A percentile compares a stretch with the other conserved stretches of the same genome.
Conservation (phyloP, 2,797 vertebrate species). For the Anguilla anguilla region DNA sequence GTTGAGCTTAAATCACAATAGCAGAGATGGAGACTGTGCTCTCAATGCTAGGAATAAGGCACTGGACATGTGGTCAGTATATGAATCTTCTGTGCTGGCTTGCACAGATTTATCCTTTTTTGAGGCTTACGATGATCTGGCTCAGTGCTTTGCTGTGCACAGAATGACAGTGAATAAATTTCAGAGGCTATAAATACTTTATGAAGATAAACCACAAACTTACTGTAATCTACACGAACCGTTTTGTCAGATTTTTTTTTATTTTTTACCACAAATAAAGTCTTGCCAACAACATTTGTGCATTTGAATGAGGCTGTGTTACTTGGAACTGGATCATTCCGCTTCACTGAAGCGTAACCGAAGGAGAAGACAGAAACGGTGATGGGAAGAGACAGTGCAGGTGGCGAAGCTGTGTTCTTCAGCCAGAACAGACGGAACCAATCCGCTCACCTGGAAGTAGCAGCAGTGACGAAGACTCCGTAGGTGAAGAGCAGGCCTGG, state of each 20-base stretch:
- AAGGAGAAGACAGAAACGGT: background rate
- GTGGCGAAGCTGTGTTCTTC: no score
- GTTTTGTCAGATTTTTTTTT: background rate
- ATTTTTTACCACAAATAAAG: background rate
- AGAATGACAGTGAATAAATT: background rate
- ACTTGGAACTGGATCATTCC: background rate
- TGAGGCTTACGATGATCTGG: background rate
- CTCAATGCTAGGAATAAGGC: background rate
- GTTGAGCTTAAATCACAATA: background rate
- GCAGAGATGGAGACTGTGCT: background rate
- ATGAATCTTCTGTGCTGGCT: background rate
- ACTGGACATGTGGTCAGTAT: background rate
- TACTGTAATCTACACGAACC: background rate
- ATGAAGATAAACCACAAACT: slow-evolving; percentile 9
- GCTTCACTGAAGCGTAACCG: background rate
- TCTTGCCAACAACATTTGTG: background rate
- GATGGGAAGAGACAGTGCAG: background rate
- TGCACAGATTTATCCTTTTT: background rate
- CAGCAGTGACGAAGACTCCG: no score
- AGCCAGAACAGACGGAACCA: no score
- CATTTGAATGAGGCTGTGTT: background rate
- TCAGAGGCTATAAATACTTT: background rate
- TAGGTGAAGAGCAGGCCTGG: no score
- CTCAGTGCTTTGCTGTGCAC: background rate
- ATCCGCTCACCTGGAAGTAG: no score